These are phyloP conservation scores for Otolemur crassicaudatus DNA, from an alignment of 2,797 vertebrate genomes.

Conservation along the genomic window DNA sequence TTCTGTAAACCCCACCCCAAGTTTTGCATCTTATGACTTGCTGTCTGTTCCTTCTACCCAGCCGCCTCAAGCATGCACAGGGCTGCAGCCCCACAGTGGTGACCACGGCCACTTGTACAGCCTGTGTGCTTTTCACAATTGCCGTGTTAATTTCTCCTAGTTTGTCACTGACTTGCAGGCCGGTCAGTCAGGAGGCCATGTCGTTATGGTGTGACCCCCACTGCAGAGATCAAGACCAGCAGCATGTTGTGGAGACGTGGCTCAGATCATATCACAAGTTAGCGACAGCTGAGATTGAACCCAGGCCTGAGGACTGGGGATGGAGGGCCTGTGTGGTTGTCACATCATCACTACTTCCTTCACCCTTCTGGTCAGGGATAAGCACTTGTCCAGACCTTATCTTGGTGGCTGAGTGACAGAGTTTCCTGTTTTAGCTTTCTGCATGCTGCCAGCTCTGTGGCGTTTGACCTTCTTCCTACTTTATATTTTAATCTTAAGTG, in stretches of 20 bases:
- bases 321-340: background rate
- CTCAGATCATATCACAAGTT: conserved; percentile 6
- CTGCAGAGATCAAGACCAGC: background rate
- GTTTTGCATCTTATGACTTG: background rate
- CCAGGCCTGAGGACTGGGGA: background rate
- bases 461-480: background rate
- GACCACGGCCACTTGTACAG: background rate
- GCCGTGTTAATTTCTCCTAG: background rate
- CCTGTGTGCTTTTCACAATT: background rate
- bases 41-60: background rate
- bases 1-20: background rate
- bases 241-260: background rate
- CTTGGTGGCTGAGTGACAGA: conserved; percentile 6
- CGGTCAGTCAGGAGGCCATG: background rate
- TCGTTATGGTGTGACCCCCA: background rate
- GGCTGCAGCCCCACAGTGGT: background rate
- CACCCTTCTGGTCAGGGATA: background rate
- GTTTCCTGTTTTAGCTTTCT: background rate
- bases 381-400: conserved; percentile 28
- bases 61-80: background rate
- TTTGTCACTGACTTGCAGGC: background rate
- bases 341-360: background rate
- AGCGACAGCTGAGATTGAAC: background rate
- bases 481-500: background rate
- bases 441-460: background rate